phyloP scores from a whole-genome alignment of 37 sponge, comb jelly and placozoan genomes.

The Agelas oroides region DNA sequence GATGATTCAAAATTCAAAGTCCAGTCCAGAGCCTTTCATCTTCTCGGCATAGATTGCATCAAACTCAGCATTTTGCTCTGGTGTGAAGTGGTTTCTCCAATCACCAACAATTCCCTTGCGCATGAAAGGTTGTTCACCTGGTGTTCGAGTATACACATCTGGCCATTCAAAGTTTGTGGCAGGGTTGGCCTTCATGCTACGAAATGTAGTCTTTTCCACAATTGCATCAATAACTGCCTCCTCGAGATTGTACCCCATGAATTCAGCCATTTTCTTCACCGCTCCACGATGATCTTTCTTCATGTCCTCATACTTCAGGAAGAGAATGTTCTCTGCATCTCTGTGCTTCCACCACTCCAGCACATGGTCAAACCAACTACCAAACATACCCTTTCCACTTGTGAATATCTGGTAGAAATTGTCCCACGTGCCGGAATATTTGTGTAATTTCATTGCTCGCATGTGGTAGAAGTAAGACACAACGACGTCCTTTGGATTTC shows the following conservation, averaged over 20 bases:
- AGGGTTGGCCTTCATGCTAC: slow-evolving; percentile 40
- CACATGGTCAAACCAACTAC: slow-evolving; percentile 54
- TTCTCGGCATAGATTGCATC: slow-evolving; percentile 34
- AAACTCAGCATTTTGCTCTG: slow-evolving; percentile 28
- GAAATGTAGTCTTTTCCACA: slow-evolving; percentile 23
- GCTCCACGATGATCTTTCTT: slow-evolving; percentile 25
- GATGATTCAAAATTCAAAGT: too few species aligned
- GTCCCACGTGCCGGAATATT: not conserved
- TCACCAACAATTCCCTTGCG: slow-evolving; percentile 58
- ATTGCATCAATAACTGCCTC: slow-evolving; percentile 28
- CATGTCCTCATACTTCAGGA: slow-evolving; percentile 60
- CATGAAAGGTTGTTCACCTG: slow-evolving; percentile 8
- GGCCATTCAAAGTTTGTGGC: slow-evolving; percentile 13
- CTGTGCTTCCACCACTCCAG: slow-evolving; percentile 42
- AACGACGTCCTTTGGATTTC: slow-evolving; percentile 70
- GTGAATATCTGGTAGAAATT: slow-evolving; percentile 1
- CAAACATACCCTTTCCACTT: slow-evolving; percentile 28
- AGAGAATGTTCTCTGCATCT: slow-evolving; percentile 43
- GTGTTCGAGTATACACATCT: not conserved
- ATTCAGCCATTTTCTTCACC: slow-evolving; percentile 13
- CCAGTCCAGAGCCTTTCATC: slow-evolving; percentile 35
- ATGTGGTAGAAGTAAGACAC: slow-evolving; percentile 47
- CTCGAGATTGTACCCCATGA: slow-evolving; percentile 20
- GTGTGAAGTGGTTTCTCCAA: slow-evolving; percentile 48
- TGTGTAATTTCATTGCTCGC: too few species aligned